Evolutionary conservation across 1,140 invertebrate genomes (phyloP).

Genomic region (Chlorops oryzae): DNA sequence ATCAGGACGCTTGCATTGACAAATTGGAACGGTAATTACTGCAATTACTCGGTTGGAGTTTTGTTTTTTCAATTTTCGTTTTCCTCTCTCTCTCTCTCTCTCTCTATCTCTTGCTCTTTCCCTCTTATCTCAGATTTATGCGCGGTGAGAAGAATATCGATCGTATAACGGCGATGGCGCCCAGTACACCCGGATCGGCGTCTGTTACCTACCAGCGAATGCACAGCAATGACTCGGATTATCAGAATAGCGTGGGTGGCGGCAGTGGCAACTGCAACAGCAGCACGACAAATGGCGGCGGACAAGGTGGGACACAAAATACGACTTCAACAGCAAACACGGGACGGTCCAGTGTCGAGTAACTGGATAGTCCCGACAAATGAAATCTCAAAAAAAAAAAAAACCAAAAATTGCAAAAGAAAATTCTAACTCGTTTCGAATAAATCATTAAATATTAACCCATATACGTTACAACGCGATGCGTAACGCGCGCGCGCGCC

Average conservation of each 20-base stretch:
- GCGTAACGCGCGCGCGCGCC: too few relatives aligned
- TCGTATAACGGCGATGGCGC: conserved; percentile 46
- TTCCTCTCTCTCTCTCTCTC: background rate
- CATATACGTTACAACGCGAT: too few relatives aligned
- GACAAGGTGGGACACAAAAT: conserved; percentile 45
- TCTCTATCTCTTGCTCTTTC: conserved; percentile 22
- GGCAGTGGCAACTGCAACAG: conserved; percentile 20
- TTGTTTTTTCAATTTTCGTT: conserved; percentile 2
- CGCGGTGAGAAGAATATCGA: conserved; percentile 63
- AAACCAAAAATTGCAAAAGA: too few relatives aligned
- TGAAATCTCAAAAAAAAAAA: too few relatives aligned
- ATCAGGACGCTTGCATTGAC: conserved; percentile 98
- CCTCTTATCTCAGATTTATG: conserved; percentile 60
- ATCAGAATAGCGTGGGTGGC: conserved; percentile 35
- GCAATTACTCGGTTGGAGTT: background rate
- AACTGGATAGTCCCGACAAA: conserved; percentile 17
- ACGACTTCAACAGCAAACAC: conserved; percentile 15
- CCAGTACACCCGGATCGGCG: conserved; percentile 60
- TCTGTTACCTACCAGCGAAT: conserved; percentile 72
- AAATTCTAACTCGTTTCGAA: too few relatives aligned
- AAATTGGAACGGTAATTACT: conserved; percentile 79
- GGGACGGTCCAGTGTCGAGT: conserved; percentile 17
- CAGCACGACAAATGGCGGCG: conserved; percentile 17
- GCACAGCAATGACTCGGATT: conserved; percentile 71
- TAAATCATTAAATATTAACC: too few relatives aligned